phyloP scores from a whole-genome alignment of 2,113 vertebrate genomes.

The Rhea americana region DNA sequence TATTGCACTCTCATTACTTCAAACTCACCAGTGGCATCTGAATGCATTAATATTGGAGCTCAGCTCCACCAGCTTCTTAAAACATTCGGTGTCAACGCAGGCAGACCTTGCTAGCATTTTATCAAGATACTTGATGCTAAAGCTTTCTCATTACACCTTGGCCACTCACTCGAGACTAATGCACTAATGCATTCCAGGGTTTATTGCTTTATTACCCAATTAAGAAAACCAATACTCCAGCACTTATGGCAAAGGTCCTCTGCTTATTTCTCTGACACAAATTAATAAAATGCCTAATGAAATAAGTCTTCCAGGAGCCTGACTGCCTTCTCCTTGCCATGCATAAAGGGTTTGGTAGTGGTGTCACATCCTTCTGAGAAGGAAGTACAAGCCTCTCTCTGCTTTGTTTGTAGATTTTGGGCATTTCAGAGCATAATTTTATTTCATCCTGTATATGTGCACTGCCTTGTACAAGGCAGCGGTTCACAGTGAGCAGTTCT shows the following conservation, averaged over 20 bases:
- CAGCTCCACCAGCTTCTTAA: neutral
- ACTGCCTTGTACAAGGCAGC: accelerated
- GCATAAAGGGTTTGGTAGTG: neutral
- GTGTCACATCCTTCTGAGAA: accelerated
- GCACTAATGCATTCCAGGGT: accelerated
- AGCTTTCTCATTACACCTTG: neutral
- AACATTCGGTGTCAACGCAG: neutral
- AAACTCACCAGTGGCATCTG: neutral
- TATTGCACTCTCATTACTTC: accelerated
- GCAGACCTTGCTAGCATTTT: neutral
- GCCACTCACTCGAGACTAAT: neutral
- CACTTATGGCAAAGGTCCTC: neutral
- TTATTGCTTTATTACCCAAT: neutral
- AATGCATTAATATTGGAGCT: neutral
- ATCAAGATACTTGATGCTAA: neutral
- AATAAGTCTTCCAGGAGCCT: neutral
- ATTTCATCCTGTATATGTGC: accelerated
- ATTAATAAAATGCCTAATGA: neutral
- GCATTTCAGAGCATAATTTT: neutral
- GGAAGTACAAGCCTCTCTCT: accelerated
- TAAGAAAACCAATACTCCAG: neutral
- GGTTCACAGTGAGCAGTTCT: neutral
- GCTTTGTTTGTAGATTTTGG: neutral
- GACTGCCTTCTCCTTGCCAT: accelerated
- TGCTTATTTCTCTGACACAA: neutral